A percentile compares a stretch with the other conserved stretches of the same genome.
Evolutionary conservation across 2,113 vertebrate genomes (phyloP).

Genomic region (Probosciger aterrimus): DNA sequence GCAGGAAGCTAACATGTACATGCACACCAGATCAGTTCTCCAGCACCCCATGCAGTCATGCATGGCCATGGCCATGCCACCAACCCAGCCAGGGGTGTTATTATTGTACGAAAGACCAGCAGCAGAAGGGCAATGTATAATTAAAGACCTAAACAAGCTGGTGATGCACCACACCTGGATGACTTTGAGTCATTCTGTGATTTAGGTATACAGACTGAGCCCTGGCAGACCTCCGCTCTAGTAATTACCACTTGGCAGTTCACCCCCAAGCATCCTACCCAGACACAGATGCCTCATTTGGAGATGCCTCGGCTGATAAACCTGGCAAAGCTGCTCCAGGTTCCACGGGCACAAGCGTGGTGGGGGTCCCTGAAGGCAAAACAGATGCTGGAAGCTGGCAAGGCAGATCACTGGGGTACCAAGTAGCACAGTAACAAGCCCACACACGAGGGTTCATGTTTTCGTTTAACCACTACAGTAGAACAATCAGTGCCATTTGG

Average conservation of each 20-base stretch:
- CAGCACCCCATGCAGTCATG: rapidly evolving
- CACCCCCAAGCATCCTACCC: not conserved
- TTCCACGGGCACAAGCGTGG: not conserved
- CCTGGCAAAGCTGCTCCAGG: not conserved
- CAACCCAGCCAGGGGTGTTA: rapidly evolving
- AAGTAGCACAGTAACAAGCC: not conserved
- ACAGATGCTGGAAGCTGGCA: not conserved
- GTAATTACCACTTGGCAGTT: not conserved
- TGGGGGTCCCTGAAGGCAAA: not conserved
- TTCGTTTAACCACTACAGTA: not conserved
- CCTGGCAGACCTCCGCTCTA: not conserved
- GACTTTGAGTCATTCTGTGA: not conserved
- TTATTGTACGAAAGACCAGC: not conserved
- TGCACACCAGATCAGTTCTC: rapidly evolving
- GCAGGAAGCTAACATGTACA: not conserved
- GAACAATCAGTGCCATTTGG: not conserved
- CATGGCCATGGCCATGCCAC: rapidly evolving
- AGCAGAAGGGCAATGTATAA: not conserved
- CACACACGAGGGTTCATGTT: not conserved
- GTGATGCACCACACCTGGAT: not conserved
- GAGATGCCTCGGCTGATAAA: not conserved
- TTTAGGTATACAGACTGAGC: not conserved
- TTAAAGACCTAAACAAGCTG: not conserved
- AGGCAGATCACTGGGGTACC: not conserved
- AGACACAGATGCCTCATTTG: not conserved